Evolutionary conservation across 2,797 vertebrate genomes (phyloP).

Genomic region (Hypotaenidia okinawae): DNA sequence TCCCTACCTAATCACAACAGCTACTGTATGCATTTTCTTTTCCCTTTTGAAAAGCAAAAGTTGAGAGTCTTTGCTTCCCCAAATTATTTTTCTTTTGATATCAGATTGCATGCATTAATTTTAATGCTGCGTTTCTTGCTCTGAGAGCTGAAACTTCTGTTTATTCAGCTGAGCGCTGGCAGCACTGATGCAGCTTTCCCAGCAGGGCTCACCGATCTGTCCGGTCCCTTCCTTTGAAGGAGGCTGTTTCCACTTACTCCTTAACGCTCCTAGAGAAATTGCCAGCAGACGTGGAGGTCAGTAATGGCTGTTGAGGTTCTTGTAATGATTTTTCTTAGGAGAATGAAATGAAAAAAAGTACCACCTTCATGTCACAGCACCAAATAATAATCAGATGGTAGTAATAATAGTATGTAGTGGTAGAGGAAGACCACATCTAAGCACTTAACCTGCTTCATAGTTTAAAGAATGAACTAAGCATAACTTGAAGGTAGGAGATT

Average conservation of each 20-base stretch:
- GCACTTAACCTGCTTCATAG: neutral
- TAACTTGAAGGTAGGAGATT: neutral
- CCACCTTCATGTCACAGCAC: neutral
- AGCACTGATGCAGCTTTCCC: neutral
- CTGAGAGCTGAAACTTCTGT: neutral
- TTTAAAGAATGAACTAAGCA: neutral
- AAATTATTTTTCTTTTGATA: neutral
- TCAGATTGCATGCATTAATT: neutral
- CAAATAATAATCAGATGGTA: neutral
- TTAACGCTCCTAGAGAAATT: neutral
- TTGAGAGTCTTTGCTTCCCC: neutral
- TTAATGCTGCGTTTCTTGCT: neutral
- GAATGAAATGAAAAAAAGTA: neutral
- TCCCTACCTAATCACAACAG: neutral
- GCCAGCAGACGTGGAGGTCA: neutral
- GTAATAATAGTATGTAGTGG: neutral
- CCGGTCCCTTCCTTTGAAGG: neutral
- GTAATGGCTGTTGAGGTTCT: neutral
- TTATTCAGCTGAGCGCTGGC: conserved; percentile 7
- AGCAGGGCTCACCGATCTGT: neutral
- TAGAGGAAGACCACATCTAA: neutral
- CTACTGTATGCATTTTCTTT: neutral
- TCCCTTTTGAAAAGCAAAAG: neutral
- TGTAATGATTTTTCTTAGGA: neutral
- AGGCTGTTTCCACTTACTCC: neutral